Evolutionary conservation across 2,797 vertebrate species (phyloP).

Genomic region (Halcyon badia): DNA sequence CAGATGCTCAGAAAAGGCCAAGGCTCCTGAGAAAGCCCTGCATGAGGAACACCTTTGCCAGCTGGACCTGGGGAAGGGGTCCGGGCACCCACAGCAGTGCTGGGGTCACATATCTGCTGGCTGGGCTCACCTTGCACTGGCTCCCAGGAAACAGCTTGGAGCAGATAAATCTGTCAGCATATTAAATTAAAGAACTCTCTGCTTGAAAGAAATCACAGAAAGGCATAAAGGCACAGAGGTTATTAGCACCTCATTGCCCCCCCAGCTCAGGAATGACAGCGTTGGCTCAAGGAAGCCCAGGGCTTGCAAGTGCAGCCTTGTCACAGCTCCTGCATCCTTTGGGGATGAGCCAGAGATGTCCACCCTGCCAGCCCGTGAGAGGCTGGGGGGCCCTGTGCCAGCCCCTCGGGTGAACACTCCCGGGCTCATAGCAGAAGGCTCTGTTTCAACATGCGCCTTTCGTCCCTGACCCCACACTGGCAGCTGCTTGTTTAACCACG

Average conservation of each 20-base stretch:
- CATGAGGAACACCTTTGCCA: neutral
- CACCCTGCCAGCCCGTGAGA: accelerated
- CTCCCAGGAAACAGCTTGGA: neutral
- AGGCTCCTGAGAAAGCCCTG: neutral
- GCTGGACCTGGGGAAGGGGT: neutral
- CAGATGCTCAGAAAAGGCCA: neutral
- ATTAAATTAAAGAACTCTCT: neutral
- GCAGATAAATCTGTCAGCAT: neutral
- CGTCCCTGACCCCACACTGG: accelerated
- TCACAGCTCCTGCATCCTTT: accelerated
- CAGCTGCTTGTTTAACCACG: neutral
- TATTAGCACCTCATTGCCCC: neutral
- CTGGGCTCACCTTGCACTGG: neutral
- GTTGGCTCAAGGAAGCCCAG: neutral
- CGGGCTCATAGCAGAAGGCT: neutral
- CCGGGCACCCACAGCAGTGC: accelerated
- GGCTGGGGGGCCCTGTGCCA: accelerated
- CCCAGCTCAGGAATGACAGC: neutral
- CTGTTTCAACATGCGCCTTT: accelerated
- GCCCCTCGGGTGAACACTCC: neutral
- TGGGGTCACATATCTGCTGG: neutral
- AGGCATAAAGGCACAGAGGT: neutral
- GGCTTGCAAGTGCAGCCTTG: neutral
- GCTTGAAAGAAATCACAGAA: neutral
- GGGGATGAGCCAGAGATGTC: neutral